phyloP scores from a whole-genome alignment of 2,797 vertebrate species.

The Spea hammondii region DNA sequence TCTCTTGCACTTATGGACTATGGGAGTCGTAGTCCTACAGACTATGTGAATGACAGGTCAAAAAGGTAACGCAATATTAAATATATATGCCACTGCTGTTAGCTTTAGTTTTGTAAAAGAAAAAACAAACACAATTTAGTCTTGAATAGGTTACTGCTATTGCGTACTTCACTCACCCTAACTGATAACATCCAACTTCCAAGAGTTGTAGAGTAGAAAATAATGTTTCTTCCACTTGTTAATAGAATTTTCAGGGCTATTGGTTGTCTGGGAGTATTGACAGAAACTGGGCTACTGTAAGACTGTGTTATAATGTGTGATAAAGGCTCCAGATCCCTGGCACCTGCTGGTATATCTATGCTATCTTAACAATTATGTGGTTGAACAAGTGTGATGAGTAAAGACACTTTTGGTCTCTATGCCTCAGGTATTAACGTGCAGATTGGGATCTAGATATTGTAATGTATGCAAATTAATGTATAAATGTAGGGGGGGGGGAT shows the following conservation, averaged over 20 bases:
- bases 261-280: slow-evolving; percentile 4
- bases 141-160: too few species aligned
- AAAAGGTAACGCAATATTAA: too few species aligned
- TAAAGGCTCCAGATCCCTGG: background rate
- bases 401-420: background rate
- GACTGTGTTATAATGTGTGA: background rate
- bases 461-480: too few species aligned
- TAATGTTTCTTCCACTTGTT: background rate
- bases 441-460: too few species aligned
- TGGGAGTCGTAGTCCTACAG: too few species aligned
- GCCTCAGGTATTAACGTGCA: slow-evolving; percentile 1
- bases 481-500: too few species aligned
- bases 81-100: too few species aligned
- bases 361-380: slow-evolving; percentile 13
- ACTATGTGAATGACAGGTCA: too few species aligned
- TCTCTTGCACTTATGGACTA: too few species aligned
- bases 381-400: slow-evolving; percentile 5
- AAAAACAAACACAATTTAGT: too few species aligned
- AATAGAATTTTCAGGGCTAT: background rate
- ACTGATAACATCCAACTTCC: background rate
- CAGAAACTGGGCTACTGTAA: background rate
- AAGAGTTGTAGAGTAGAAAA: background rate
- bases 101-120: too few species aligned
- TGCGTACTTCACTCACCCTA: background rate
- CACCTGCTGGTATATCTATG: slow-evolving; percentile 15